Percentiles rank a stretch among this genome's conserved stretches.
Conservation (phyloP, 2,888 invertebrate species). For the Trichopoda pennipes region DNA sequence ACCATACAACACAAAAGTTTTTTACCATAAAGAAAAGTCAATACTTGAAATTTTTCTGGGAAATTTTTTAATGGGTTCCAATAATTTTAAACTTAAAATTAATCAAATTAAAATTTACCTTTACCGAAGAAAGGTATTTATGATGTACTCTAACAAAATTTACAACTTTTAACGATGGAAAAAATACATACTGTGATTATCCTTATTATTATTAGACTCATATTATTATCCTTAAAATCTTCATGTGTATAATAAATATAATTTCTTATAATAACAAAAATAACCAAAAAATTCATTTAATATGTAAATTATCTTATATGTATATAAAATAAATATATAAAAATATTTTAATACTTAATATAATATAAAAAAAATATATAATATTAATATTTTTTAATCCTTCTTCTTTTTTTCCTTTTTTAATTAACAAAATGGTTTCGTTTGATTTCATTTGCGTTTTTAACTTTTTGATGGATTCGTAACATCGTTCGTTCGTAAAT, state of each 20-base stretch:
- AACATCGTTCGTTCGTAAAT: constrained; percentile 70
- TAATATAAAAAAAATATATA: not conserved
- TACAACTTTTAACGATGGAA: too few species aligned
- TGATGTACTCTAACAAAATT: too few species aligned
- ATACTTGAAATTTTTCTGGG: too few species aligned
- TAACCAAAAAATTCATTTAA: not conserved
- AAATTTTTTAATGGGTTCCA: too few species aligned
- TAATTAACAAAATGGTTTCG: constrained; percentile 71
- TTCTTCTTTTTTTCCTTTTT: constrained; percentile 71
- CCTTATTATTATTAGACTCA: too few species aligned
- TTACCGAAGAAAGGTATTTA: too few species aligned
- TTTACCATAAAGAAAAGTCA: too few species aligned
- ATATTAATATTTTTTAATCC: constrained; percentile 69
- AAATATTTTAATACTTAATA: constrained; percentile 1
- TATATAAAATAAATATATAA: not conserved
- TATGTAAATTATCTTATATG: constrained; percentile 17
- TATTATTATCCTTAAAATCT: not conserved
- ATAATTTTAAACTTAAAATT: too few species aligned
- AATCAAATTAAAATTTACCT: too few species aligned
- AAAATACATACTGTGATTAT: too few species aligned
- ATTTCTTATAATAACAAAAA: not conserved
- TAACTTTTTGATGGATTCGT: constrained; percentile 64
- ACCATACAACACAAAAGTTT: too few species aligned
- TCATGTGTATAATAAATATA: constrained; percentile 19
- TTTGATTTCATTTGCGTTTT: constrained; percentile 70